Evolutionary conservation across 2,797 vertebrate genomes (phyloP), one percentile per base, ranked within the genome.

Genomic region (Synanceia verrucosa): DNA sequence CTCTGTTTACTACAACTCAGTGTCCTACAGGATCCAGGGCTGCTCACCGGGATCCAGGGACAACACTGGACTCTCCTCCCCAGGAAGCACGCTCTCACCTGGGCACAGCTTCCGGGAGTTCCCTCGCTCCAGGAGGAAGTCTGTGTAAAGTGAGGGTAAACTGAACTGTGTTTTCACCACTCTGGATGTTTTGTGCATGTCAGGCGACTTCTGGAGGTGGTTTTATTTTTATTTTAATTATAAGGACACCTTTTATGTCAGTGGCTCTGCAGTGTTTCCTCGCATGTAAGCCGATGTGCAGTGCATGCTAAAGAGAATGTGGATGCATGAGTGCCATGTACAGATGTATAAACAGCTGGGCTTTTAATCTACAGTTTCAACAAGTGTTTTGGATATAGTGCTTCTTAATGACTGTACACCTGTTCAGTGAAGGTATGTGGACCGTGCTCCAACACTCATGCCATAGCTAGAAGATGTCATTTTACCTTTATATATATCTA

Each of bases 1-100:
- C 79, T 95, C 96, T 0, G 94, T 96, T 24, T 96, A 96, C 56
- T 95, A 94, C 90, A 94, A 94, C 85, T 96, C 95, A 5, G 86
- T 96, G 34, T 97, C 96, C 63, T 95, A 94, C 56, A 94, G 92
- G 88, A 92, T 96, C 34, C 95, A 95, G 18, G 92, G 92, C 71
- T 92, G 94, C 55, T 95, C 94, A 21, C 89, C 91, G 9, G 92
- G 92, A 56, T 95, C 94, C 3, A 92, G 93, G 78, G 95, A 95
- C 62, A 95, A 96, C 73, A 96, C 93, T 0, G 95, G 93, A 36
- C 92, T 95, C 70, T 97, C 96, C 0, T 96, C 96, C 7, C 95
- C 95, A 0, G 91, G 91, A 24, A 98, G 97, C 90, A 95, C 94
- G 1, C 77, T 91, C 11, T 95, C 95, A 13, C 90, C 92, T 6